Conservation (phyloP, 2,888 invertebrate genomes). For the Merodon equestris region DNA sequence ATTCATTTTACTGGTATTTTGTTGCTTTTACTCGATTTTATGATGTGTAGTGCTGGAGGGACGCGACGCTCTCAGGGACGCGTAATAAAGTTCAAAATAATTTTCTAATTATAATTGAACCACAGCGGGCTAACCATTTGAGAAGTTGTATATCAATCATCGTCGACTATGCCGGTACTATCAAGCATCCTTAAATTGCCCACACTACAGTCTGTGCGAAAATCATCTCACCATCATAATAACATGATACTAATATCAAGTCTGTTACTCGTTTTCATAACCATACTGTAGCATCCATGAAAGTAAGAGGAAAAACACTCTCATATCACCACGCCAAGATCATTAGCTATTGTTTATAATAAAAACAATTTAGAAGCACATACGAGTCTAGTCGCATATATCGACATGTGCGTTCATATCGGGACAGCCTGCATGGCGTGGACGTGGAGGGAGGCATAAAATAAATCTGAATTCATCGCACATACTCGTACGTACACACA, state of each 20-base stretch:
- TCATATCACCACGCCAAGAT: slow-evolving; percentile 49
- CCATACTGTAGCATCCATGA: slow-evolving; percentile 13
- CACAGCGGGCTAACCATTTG: slow-evolving; percentile 40
- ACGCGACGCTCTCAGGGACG: slow-evolving; percentile 25
- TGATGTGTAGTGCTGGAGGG: slow-evolving; percentile 31
- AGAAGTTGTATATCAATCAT: slow-evolving; percentile 44
- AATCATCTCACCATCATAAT: background rate
- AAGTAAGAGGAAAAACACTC: slow-evolving; percentile 13
- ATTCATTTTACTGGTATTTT: background rate
- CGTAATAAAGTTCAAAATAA: slow-evolving; percentile 37
- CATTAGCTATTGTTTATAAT: slow-evolving; percentile 65
- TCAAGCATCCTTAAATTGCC: slow-evolving; percentile 20
- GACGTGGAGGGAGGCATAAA: slow-evolving; percentile 29
- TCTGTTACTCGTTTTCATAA: background rate
- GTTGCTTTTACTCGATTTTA: slow-evolving; percentile 14
- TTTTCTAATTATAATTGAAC: slow-evolving; percentile 48
- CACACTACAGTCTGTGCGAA: slow-evolving; percentile 16
- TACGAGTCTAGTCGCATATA: background rate
- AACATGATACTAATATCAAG: background rate
- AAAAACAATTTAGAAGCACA: slow-evolving; percentile 57
- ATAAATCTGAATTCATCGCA: slow-evolving; percentile 40
- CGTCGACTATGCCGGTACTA: slow-evolving; percentile 11
- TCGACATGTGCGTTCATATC: slow-evolving; percentile 8
- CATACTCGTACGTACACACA: no score
- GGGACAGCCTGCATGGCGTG: slow-evolving; percentile 9